Evolutionary conservation across 2,797 vertebrate genomes (phyloP).

Genomic region (Knipowitschia caucasica): DNA sequence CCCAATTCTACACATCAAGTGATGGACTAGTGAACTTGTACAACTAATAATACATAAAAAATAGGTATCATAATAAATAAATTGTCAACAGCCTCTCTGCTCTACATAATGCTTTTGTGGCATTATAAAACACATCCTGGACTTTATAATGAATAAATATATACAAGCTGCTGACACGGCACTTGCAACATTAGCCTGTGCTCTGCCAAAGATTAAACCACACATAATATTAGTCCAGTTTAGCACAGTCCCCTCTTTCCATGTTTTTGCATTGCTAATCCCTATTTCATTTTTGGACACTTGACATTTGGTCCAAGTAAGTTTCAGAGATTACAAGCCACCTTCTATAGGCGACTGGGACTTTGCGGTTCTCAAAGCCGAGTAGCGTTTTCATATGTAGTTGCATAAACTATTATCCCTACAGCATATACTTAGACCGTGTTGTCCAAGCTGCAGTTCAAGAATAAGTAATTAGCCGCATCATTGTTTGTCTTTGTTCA

Average conservation of each 20-base stretch:
- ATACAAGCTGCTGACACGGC: conserved; percentile 5
- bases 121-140: neutral
- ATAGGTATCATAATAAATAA: neutral
- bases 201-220: conserved; percentile 5
- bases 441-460: conserved; percentile 23
- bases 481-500: conserved; percentile 46
- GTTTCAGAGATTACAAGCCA: conserved; percentile 2
- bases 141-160: neutral
- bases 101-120: neutral
- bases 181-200: neutral
- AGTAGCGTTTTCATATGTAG: neutral
- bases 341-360: neutral
- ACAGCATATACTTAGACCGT: conserved; percentile 17
- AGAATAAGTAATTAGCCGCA: conserved; percentile 46
- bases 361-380: neutral
- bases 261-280: conserved; percentile 4
- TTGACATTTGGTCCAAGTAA: neutral
- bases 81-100: neutral
- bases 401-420: conserved; percentile 13
- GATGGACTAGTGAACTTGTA: no score
- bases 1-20: no score
- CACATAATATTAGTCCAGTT: conserved; percentile 4
- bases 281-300: neutral
- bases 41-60: neutral
- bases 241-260: neutral